A percentile compares a stretch with the other conserved stretches of the same genome.
Conservation (phyloP, 2,113 vertebrate genomes). For the Bostrychus sinensis region DNA sequence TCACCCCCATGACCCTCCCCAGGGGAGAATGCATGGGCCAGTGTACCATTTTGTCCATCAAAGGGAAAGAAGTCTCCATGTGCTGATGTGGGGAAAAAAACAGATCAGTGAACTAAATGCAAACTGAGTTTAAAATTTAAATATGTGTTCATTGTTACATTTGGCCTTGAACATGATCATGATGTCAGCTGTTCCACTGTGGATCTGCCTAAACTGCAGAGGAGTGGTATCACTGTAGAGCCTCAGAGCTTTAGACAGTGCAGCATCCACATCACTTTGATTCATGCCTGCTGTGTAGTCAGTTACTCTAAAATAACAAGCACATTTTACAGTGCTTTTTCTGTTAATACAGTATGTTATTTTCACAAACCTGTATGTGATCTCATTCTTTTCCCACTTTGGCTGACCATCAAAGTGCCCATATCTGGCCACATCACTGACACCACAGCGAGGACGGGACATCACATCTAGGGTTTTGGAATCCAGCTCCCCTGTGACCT, state of each 20-base stretch:
- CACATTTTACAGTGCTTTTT: not conserved
- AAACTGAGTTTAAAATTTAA: not conserved
- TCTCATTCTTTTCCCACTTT: constrained; percentile 81
- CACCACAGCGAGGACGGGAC: constrained; percentile 79
- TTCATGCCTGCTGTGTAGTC: constrained; percentile 81
- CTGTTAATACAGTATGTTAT: not conserved
- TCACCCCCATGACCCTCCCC: constrained; percentile 71
- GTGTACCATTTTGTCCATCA: constrained; percentile 67
- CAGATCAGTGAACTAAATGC: not conserved
- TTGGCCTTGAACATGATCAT: constrained; percentile 69
- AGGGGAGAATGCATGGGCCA: constrained; percentile 80
- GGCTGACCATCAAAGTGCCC: constrained; percentile 58
- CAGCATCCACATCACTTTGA: constrained; percentile 67
- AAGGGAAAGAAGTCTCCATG: constrained; percentile 79
- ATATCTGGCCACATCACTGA: constrained; percentile 74
- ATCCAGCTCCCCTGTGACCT: constrained; percentile 78
- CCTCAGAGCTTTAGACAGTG: constrained; percentile 78
- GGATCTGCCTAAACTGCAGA: constrained; percentile 78
- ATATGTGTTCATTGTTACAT: constrained; percentile 17
- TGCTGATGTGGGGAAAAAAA: constrained; percentile 44
- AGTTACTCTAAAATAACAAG: constrained; percentile 75
- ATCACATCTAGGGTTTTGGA: constrained; percentile 73
- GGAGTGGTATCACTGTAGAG: constrained; percentile 83
- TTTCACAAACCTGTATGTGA: constrained; percentile 82
- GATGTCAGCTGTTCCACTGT: constrained; percentile 80